Evolutionary conservation across 2,113 vertebrate genomes (phyloP).

Genomic region (Oreochromis spilurus): DNA sequence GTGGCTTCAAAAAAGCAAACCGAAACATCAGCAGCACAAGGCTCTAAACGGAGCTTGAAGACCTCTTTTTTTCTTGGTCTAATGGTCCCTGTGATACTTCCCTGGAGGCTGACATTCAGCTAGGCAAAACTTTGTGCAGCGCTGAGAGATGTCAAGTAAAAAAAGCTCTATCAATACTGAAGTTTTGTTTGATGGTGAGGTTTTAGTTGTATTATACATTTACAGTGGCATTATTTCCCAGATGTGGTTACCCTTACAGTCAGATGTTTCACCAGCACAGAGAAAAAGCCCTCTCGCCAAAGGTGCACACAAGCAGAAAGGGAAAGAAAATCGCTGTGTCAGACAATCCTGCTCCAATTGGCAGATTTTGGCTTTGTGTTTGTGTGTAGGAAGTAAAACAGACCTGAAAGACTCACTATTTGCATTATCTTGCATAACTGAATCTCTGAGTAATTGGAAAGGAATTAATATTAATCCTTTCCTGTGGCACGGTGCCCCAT

Average conservation of each 20-base stretch:
- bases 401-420: slow-evolving; percentile 42
- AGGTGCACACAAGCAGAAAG: background rate
- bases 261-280: background rate
- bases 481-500: slow-evolving; percentile 12
- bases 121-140: background rate
- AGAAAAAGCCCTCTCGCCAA: background rate
- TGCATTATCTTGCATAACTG: slow-evolving; percentile 58
- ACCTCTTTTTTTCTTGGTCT: slow-evolving; percentile 27
- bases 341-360: background rate
- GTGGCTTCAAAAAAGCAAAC: slow-evolving; percentile 33
- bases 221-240: background rate
- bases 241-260: background rate
- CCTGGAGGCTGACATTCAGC: slow-evolving; percentile 7
- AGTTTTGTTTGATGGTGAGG: background rate
- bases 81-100: slow-evolving; percentile 50
- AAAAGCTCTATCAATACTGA: background rate
- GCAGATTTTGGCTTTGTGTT: background rate
- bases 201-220: slow-evolving; percentile 22
- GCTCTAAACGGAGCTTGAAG: slow-evolving; percentile 32
- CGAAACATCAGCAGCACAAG: slow-evolving; percentile 23
- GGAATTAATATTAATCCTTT: slow-evolving; percentile 59
- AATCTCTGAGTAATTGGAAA: slow-evolving; percentile 47
- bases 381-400: slow-evolving; percentile 2
- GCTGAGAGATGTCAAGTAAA: background rate
- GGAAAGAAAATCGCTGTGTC: background rate